These are phyloP conservation scores for Dolichotis patagonum DNA, from an alignment of 2,113 vertebrate genomes.

Conservation along the genomic window DNA sequence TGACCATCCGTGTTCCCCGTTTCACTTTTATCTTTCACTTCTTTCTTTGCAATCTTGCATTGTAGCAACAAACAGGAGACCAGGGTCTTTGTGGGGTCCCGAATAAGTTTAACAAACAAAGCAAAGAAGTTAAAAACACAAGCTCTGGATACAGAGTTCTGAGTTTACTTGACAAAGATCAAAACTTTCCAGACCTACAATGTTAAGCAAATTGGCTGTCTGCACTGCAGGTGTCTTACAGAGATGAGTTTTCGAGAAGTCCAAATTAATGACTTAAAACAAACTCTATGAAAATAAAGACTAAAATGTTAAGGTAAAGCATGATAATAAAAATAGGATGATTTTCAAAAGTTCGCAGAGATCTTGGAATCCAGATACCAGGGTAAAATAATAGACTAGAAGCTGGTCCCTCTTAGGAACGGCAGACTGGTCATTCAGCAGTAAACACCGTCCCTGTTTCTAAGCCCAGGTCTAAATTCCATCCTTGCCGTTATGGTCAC, in stretches of 20 bases:
- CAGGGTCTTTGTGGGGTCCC: background rate
- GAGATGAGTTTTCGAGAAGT: background rate
- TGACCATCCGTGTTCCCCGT: too few relatives aligned
- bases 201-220: background rate
- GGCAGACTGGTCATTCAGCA: background rate
- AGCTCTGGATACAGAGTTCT: background rate
- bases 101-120: background rate
- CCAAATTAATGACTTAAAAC: background rate
- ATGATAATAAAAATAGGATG: background rate
- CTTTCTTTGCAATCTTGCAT: background rate
- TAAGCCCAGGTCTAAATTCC: background rate
- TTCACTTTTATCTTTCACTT: background rate
- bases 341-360: background rate
- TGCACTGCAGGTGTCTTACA: background rate
- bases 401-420: fast-evolving
- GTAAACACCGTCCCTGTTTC: background rate
- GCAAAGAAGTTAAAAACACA: background rate
- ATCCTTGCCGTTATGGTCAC: background rate
- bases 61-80: background rate
- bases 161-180: background rate
- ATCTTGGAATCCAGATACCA: background rate
- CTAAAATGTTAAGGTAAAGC: background rate
- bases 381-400: background rate
- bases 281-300: background rate
- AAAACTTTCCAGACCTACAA: background rate